phyloP scores from a whole-genome alignment of 2,113 vertebrate species.

The Gopherus flavomarginatus region DNA sequence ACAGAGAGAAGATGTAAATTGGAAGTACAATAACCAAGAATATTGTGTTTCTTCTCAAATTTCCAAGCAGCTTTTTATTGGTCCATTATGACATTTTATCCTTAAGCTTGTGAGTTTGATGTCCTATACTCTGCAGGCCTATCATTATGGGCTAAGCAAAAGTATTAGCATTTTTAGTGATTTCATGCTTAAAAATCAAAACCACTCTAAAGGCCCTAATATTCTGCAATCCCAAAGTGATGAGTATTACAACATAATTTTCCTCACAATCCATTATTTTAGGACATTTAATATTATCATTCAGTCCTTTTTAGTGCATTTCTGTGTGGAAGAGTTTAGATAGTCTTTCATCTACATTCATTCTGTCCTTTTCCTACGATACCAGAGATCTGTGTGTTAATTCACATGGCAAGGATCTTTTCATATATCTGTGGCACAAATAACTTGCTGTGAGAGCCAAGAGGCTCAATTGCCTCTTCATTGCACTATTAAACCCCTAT shows the following conservation, averaged over 20 bases:
- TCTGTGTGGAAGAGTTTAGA: neutral
- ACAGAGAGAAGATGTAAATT: neutral
- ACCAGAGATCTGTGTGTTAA: neutral
- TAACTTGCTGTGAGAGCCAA: neutral
- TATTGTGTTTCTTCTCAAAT: neutral
- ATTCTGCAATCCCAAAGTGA: constrained; percentile 24
- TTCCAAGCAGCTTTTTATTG: neutral
- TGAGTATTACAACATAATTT: constrained; percentile 38
- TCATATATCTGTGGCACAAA: constrained; percentile 5
- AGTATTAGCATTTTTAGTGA: constrained; percentile 56
- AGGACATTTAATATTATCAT: neutral
- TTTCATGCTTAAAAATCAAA: constrained; percentile 30
- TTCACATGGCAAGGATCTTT: neutral
- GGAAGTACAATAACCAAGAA: neutral
- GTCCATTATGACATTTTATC: constrained; percentile 48
- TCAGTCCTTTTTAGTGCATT: neutral
- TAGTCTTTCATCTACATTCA: neutral
- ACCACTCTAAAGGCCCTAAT: constrained; percentile 34
- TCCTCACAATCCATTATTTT: constrained; percentile 14
- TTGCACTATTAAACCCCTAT: neutral
- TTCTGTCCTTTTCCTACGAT: neutral
- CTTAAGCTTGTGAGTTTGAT: constrained; percentile 17
- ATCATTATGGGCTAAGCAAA: constrained; percentile 20
- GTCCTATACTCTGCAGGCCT: constrained; percentile 31
- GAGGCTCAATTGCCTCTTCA: neutral